Percentiles rank a stretch among this genome's conserved stretches.
These are phyloP conservation scores for Crematogaster levior DNA, from an alignment of 2,888 invertebrate genomes.

Conservation along the genomic window DNA sequence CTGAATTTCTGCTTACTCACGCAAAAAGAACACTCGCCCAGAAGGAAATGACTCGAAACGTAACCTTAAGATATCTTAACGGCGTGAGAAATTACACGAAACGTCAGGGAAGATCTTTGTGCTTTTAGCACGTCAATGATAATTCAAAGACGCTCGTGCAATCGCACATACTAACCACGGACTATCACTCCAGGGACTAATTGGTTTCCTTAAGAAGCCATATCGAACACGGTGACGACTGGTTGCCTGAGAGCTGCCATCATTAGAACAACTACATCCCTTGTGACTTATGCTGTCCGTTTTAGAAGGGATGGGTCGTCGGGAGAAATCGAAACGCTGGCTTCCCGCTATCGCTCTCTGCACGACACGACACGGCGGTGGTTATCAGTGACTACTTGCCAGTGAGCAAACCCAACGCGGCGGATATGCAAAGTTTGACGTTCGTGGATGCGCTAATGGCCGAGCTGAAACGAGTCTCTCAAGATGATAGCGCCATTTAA, in stretches of 20 bases:
- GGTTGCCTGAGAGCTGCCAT: constrained; percentile 7
- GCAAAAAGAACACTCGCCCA: constrained; percentile 9
- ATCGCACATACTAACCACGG: neutral
- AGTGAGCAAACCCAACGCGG: constrained; percentile 57
- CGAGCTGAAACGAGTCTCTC: constrained; percentile 68
- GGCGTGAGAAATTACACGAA: neutral
- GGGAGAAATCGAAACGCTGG: constrained; percentile 37
- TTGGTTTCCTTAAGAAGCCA: constrained; percentile 42
- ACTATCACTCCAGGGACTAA: constrained; percentile 11
- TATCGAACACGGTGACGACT: constrained; percentile 26
- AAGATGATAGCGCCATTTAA: constrained; percentile 68
- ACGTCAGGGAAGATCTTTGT: neutral
- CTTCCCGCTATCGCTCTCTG: constrained; percentile 24
- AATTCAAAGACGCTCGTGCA: neutral
- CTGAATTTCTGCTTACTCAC: constrained; percentile 33
- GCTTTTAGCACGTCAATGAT: neutral
- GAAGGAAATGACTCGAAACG: constrained; percentile 26
- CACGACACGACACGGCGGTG: constrained; percentile 23
- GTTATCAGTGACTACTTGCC: constrained; percentile 67
- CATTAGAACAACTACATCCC: constrained; percentile 34
- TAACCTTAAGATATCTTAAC: neutral
- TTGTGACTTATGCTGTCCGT: constrained; percentile 27
- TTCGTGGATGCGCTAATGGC: constrained; percentile 72
- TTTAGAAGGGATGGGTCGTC: constrained; percentile 5
- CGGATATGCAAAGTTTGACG: constrained; percentile 72